These are phyloP conservation scores for Sebastes vulpes DNA, from an alignment of 2,797 vertebrate genomes.

Conservation along the genomic window DNA sequence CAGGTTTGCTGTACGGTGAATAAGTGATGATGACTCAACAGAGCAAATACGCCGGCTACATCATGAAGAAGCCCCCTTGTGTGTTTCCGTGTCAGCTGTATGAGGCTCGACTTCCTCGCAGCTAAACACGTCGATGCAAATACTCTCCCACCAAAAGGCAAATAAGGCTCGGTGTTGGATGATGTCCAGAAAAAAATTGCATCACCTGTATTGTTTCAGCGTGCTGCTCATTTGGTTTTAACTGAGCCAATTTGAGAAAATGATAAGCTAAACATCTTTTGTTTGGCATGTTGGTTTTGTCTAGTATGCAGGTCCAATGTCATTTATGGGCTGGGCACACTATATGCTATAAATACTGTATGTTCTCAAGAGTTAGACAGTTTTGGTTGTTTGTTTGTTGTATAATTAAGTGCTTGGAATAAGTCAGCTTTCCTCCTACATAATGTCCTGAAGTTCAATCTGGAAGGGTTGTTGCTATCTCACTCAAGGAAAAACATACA, in stretches of 20 bases:
- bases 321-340: not conserved
- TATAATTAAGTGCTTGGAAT: not conserved
- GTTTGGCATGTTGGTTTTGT: not conserved
- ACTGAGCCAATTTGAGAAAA: not conserved
- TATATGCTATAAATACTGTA: not conserved
- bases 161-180: not conserved
- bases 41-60: constrained; percentile 27
- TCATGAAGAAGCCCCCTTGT: constrained; percentile 28
- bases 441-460: not conserved
- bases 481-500: not conserved
- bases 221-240: not conserved
- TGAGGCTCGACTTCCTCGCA: not conserved
- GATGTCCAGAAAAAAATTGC: not conserved
- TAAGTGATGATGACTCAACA: constrained; percentile 66
- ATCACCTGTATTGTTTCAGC: not conserved
- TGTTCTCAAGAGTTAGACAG: not conserved
- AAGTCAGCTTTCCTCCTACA: not conserved
- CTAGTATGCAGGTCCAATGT: not conserved
- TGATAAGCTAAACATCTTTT: not conserved
- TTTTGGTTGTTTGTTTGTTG: not conserved
- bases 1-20: constrained; percentile 56
- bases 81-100: constrained; percentile 26
- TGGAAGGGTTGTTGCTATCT: not conserved
- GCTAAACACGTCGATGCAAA: not conserved
- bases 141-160: not conserved